These are phyloP conservation scores for Micoletzkya japonica DNA, from an alignment of 2,888 invertebrate genomes.

Conservation along the genomic window DNA sequence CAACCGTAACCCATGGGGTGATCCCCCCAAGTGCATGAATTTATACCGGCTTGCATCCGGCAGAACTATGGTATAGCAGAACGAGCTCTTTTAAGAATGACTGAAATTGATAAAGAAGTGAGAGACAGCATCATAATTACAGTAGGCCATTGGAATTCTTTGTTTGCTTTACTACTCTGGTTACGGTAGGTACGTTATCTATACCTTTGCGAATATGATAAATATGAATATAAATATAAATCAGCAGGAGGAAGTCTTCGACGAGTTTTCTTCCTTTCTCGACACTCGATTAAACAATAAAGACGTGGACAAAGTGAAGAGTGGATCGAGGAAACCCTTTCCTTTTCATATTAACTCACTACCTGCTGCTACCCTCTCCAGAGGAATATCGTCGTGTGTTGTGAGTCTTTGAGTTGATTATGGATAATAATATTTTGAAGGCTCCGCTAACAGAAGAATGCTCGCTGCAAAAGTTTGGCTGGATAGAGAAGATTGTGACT, in stretches of 20 bases:
- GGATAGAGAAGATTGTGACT: slow-evolving; percentile 33
- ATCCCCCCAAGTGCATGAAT: no score
- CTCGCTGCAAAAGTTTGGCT: slow-evolving; percentile 28
- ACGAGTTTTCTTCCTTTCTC: slow-evolving; percentile 12
- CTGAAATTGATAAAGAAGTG: no score
- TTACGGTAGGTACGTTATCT: no score
- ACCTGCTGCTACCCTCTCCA: background rate
- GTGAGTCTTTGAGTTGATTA: background rate
- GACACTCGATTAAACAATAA: background rate
- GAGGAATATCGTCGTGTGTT: slow-evolving; percentile 3
- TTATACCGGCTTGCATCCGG: no score
- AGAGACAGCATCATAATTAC: no score
- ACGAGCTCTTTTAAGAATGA: no score
- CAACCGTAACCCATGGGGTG: no score
- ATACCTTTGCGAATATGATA: background rate
- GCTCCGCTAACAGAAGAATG: background rate
- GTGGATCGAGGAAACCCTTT: background rate
- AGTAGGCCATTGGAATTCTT: no score
- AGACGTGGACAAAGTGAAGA: slow-evolving; percentile 20
- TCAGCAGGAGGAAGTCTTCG: slow-evolving; percentile 3
- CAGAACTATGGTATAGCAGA: no score
- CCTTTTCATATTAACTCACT: slow-evolving; percentile 4
- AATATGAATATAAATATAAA: background rate
- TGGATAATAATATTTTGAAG: background rate
- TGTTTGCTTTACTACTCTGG: no score